Percentiles rank a stretch among this genome's conserved stretches.
Conservation (phyloP, 1,140 invertebrate species). For the Panulirus ornatus region DNA sequence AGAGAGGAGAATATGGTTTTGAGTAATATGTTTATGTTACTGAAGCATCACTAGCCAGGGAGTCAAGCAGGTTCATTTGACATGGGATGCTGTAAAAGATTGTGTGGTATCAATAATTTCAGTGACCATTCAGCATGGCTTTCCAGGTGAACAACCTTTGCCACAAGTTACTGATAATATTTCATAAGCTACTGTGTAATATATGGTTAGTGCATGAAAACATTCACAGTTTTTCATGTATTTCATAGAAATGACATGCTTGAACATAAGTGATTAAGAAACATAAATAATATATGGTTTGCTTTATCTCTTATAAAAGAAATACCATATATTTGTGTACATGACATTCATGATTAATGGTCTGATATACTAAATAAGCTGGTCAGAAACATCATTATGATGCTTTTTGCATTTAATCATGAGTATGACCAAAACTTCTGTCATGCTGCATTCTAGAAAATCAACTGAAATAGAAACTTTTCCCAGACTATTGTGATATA, state of each 20-base stretch:
- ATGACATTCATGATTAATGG: too few species aligned
- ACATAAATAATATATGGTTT: not conserved
- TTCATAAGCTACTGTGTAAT: not conserved
- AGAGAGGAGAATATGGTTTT: too few species aligned
- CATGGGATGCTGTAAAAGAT: conserved; percentile 9
- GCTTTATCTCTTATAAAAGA: not conserved
- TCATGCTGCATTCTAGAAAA: not conserved
- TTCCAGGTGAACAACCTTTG: too few species aligned
- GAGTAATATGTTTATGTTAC: too few species aligned
- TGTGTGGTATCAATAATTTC: not conserved
- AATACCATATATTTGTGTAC: too few species aligned
- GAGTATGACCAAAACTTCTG: not conserved
- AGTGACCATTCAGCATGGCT: not conserved
- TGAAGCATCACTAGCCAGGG: not conserved
- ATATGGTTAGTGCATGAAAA: not conserved
- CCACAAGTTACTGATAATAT: not conserved
- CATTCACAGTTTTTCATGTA: not conserved
- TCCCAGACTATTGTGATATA: not conserved
- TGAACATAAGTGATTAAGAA: not conserved
- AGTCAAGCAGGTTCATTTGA: not conserved
- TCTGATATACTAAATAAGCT: not conserved
- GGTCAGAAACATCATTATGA: not conserved
- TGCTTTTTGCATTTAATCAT: not conserved
- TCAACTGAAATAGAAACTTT: not conserved
- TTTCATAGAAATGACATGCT: too few species aligned